These are phyloP conservation scores for Chaetura pelagica DNA, from an alignment of 2,113 vertebrate genomes.

Conservation along the genomic window DNA sequence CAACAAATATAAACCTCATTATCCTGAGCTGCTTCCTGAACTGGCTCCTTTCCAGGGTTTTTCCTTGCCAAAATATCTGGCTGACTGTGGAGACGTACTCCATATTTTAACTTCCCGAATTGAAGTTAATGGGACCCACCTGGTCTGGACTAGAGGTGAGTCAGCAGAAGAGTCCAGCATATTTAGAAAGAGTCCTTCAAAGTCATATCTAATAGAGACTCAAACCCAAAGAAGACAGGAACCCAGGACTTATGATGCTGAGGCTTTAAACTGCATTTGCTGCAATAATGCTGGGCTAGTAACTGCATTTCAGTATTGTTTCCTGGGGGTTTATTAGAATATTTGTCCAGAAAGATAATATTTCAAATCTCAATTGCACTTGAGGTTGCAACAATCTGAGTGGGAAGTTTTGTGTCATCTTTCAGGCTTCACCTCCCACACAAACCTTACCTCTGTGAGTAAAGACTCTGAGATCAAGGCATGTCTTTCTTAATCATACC, in stretches of 20 bases:
- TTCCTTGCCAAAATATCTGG: constrained; percentile 35
- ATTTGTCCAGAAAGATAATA: constrained; percentile 62
- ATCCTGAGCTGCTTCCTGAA: constrained; percentile 63
- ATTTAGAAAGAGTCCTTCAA: neutral
- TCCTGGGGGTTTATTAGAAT: neutral
- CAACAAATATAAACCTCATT: constrained; percentile 52
- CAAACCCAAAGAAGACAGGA: neutral
- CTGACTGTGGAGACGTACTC: constrained; percentile 40
- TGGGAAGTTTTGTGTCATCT: constrained; percentile 31
- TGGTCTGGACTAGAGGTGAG: constrained; percentile 44
- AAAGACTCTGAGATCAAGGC: neutral
- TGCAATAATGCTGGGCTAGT: neutral
- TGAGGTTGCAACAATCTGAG: constrained; percentile 45
- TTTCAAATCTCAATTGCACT: constrained; percentile 64
- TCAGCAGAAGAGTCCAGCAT: constrained; percentile 24
- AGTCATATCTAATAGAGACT: neutral
- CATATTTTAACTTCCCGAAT: constrained; percentile 10
- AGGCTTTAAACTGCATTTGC: neutral
- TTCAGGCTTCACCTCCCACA: neutral
- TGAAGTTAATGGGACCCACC: constrained; percentile 53
- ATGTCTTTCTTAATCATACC: neutral
- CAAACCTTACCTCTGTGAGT: constrained; percentile 13
- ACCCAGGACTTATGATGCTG: neutral
- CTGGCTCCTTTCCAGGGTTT: constrained; percentile 44
- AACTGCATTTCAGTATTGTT: constrained; percentile 42